phyloP scores from a whole-genome alignment of 2,113 vertebrate genomes.

The Cheirogaleus medius region DNA sequence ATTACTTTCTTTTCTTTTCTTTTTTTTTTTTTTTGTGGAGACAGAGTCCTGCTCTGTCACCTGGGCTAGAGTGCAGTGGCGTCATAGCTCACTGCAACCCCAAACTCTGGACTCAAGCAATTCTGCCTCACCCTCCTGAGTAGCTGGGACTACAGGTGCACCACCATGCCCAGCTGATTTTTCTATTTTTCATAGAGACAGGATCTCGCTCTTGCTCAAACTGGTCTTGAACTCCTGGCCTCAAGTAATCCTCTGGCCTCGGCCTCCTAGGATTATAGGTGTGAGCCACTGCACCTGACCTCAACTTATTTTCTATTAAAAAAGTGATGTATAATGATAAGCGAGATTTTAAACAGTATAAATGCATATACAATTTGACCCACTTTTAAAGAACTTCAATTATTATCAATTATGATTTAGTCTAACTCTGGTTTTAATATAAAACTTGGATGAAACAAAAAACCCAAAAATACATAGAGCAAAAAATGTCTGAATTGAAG shows the following conservation, averaged over 20 bases:
- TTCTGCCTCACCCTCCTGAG: background rate
- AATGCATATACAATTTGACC: background rate
- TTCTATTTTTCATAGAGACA: background rate
- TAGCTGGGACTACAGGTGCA: background rate
- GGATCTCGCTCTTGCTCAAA: background rate
- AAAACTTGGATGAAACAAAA: background rate
- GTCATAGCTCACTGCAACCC: background rate
- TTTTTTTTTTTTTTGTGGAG: background rate
- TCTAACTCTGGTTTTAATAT: background rate
- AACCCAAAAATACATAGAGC: background rate
- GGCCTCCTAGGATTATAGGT: no score
- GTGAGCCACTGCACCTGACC: no score
- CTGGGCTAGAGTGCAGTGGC: background rate
- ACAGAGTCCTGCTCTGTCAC: background rate
- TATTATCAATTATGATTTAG: background rate
- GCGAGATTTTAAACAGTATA: background rate
- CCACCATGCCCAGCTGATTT: background rate
- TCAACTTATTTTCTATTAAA: background rate
- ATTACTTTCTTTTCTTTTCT: background rate
- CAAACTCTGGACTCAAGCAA: background rate
- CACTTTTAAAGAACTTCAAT: background rate
- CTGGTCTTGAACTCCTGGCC: no score
- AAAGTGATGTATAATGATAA: background rate
- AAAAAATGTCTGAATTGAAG: background rate
- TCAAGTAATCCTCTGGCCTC: no score